Percentiles rank a stretch among this genome's conserved stretches.
These are phyloP conservation scores for Penelope pileata DNA, from an alignment of 2,113 vertebrate species.

Conservation along the genomic window DNA sequence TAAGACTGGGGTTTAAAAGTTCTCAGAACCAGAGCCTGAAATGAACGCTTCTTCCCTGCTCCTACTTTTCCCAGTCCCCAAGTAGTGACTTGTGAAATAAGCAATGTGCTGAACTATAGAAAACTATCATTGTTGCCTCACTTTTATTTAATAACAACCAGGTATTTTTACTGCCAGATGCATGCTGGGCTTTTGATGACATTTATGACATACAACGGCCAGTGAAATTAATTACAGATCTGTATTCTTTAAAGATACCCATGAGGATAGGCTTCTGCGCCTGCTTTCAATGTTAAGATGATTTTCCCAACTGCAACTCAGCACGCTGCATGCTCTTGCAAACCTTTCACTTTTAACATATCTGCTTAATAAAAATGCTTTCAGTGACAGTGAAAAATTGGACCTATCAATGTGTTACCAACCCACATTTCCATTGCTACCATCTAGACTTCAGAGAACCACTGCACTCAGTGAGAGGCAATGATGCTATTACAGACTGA, in stretches of 20 bases:
- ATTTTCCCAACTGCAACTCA: constrained; percentile 4
- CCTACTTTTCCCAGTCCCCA: background rate
- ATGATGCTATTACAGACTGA: background rate
- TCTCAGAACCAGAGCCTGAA: background rate
- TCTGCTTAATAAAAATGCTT: constrained; percentile 38
- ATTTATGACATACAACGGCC: background rate
- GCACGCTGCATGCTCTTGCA: constrained; percentile 6
- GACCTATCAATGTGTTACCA: background rate
- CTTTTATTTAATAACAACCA: constrained; percentile 9
- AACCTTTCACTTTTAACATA: constrained; percentile 2
- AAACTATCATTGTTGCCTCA: background rate
- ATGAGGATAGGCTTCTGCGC: background rate
- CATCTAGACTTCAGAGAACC: background rate
- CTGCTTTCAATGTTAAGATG: background rate
- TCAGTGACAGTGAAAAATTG: constrained; percentile 61
- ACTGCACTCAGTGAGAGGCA: background rate
- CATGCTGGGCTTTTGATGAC: constrained; percentile 26
- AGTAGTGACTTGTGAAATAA: background rate
- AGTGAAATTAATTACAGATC: constrained; percentile 47
- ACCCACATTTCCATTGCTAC: background rate
- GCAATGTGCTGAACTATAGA: background rate
- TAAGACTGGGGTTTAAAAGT: background rate
- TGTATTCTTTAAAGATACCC: constrained; percentile 21
- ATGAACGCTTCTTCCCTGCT: background rate
- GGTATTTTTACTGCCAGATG: constrained; percentile 27